Conservation (phyloP, 2,888 invertebrate species). For the Arrhopalites spinosus region DNA sequence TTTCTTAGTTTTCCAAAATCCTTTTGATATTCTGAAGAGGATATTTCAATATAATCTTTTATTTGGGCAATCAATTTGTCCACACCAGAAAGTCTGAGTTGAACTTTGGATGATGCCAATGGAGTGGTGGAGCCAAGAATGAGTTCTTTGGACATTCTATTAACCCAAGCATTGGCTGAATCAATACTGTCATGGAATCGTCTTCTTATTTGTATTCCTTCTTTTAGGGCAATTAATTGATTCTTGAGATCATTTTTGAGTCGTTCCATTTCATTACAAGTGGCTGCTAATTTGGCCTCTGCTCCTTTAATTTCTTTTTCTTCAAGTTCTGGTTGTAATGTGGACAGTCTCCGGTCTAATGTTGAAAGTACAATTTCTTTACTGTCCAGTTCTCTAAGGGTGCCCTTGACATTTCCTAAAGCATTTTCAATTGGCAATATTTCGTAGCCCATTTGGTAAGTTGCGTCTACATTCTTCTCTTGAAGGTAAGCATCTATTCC, state of each 20-base stretch:
- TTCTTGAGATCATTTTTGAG: constrained; percentile 72
- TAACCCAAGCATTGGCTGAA: constrained; percentile 79
- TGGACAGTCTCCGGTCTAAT: constrained; percentile 79
- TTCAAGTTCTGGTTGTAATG: constrained; percentile 84
- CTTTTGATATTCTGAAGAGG: constrained; percentile 23
- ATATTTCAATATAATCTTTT: constrained; percentile 29
- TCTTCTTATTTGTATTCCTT: constrained; percentile 70
- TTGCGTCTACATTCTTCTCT: constrained; percentile 65
- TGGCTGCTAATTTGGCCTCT: constrained; percentile 72
- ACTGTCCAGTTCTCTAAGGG: constrained; percentile 79
- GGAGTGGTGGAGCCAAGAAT: constrained; percentile 65
- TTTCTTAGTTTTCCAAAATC: constrained; percentile 67
- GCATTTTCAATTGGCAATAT: constrained; percentile 76
- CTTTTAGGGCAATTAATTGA: constrained; percentile 72
- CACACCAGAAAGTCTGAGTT: constrained; percentile 60
- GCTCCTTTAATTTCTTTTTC: constrained; percentile 80
- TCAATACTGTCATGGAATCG: constrained; percentile 79
- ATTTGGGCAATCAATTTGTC: constrained; percentile 35
- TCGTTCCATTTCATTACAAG: constrained; percentile 76
- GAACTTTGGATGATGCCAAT: constrained; percentile 78
- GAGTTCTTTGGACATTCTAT: constrained; percentile 74
- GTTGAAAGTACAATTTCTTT: constrained; percentile 82
- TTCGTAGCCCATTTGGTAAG: constrained; percentile 71
- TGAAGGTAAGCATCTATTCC: constrained; percentile 80
- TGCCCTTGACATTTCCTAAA: constrained; percentile 70